A percentile compares a stretch with the other conserved stretches of the same genome.
phyloP scores from a whole-genome alignment of 2,797 vertebrate species.

The Pseudochirops cupreus region DNA sequence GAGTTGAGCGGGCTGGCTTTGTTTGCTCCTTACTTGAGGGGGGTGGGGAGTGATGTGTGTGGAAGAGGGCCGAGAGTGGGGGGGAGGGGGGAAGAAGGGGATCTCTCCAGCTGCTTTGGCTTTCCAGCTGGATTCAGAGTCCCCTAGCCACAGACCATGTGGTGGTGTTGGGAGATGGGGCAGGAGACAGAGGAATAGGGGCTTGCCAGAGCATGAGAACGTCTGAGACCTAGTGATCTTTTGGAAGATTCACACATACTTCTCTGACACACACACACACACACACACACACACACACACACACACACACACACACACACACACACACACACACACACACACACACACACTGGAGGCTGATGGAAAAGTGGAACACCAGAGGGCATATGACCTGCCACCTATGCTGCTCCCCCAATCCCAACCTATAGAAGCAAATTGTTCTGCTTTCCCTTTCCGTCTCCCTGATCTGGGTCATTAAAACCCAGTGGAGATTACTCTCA shows the following conservation, averaged over 20 bases:
- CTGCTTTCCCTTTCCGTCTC: background rate
- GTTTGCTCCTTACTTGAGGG: constrained; percentile 68
- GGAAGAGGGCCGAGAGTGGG: constrained; percentile 67
- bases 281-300: background rate
- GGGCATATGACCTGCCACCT: background rate
- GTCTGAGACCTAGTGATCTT: constrained; percentile 38
- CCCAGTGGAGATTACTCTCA: background rate
- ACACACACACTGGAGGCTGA: background rate
- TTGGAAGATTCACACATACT: constrained; percentile 28
- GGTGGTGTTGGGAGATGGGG: constrained; percentile 57
- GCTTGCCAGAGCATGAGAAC: constrained; percentile 18
- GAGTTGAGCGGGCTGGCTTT: constrained; percentile 67
- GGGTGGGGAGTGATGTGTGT: constrained; percentile 69
- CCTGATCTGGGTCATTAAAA: background rate
- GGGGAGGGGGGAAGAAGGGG: constrained; percentile 66
- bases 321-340: background rate
- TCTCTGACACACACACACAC: background rate
- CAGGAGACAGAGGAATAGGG: constrained; percentile 24
- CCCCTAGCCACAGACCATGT: constrained; percentile 71
- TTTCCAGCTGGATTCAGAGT: constrained; percentile 72
- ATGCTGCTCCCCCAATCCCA: background rate
- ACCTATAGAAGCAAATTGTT: background rate
- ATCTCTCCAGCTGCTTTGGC: constrained; percentile 79
- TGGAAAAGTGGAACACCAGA: background rate
- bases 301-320: constrained; percentile 37